A percentile compares a stretch with the other conserved stretches of the same genome.
Evolutionary conservation across 2,888 invertebrate species (phyloP).

Genomic region (Podabrus alpinus): DNA sequence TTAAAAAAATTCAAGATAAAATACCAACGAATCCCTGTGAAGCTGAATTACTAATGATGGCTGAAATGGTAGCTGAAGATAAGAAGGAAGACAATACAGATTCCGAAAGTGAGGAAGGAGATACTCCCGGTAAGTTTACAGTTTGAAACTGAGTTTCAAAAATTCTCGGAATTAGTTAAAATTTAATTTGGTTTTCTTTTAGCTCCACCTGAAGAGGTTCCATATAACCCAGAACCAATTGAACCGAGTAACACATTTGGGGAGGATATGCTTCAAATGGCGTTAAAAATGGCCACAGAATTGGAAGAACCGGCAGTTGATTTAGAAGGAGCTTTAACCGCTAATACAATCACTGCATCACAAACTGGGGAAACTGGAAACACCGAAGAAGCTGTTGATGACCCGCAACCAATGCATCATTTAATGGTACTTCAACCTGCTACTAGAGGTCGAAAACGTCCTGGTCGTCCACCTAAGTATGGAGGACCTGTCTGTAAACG

Average conservation of each 20-base stretch:
- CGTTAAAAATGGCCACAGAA: constrained; percentile 84
- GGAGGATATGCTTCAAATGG: constrained; percentile 85
- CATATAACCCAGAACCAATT: constrained; percentile 66
- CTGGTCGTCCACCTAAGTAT: constrained; percentile 17
- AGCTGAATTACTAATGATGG: constrained; percentile 92
- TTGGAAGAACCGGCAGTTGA: constrained; percentile 85
- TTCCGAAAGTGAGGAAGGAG: constrained; percentile 31
- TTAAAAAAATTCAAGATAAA: constrained; percentile 88
- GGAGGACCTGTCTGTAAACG: constrained; percentile 40
- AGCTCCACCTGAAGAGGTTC: constrained; percentile 57
- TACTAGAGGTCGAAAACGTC: constrained; percentile 34
- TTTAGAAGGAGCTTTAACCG: constrained; percentile 79
- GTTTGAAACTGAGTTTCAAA: no score
- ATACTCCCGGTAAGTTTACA: constrained; percentile 3
- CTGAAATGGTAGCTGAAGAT: constrained; percentile 89
- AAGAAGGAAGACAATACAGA: constrained; percentile 75
- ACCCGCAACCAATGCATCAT: constrained; percentile 45
- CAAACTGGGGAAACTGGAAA: constrained; percentile 31
- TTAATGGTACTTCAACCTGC: constrained; percentile 52
- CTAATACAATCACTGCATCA: constrained; percentile 75
- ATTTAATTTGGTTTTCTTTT: neutral
- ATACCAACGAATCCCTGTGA: constrained; percentile 92
- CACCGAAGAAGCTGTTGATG: constrained; percentile 44
- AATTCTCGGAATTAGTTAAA: no score
- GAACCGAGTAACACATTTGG: constrained; percentile 67